These are phyloP conservation scores for Tetragonula clypearis DNA, from an alignment of 1,140 invertebrate genomes.

Conservation along the genomic window DNA sequence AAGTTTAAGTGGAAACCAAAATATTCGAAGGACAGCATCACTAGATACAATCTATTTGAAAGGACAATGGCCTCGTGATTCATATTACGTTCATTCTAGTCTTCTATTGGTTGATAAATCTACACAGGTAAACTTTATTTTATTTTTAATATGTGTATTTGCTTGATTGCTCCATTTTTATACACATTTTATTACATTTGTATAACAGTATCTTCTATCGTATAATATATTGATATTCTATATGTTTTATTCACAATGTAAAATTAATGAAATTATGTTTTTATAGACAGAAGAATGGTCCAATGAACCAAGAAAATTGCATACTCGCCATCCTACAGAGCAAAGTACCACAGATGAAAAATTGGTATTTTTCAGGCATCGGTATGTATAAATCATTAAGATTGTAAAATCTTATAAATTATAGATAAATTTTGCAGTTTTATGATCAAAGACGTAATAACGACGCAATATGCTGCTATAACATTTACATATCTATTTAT, in stretches of 20 bases:
- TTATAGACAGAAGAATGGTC: slow-evolving; percentile 86
- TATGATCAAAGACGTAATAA: not conserved
- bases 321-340: slow-evolving; percentile 77
- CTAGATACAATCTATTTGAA: slow-evolving; percentile 89
- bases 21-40: slow-evolving; percentile 89
- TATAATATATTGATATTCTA: not conserved
- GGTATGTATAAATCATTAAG: slow-evolving; percentile 63
- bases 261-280: slow-evolving; percentile 19
- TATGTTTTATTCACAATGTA: not conserved
- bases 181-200: not conserved
- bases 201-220: not conserved
- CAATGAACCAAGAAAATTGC: slow-evolving; percentile 81
- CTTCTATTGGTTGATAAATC: slow-evolving; percentile 89
- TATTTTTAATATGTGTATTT: not conserved
- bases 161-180: not conserved
- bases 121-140: slow-evolving; percentile 84
- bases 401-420: not conserved
- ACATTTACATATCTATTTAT: slow-evolving; percentile 5
- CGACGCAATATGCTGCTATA: not conserved
- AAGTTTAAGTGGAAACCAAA: slow-evolving; percentile 80
- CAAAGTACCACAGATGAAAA: slow-evolving; percentile 81
- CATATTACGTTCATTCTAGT: slow-evolving; percentile 85
- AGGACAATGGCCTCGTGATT: slow-evolving; percentile 89
- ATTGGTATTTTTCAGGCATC: slow-evolving; percentile 82
- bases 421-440: not conserved